Conservation (phyloP, 2,888 invertebrate genomes). For the Carabus problematicus region DNA sequence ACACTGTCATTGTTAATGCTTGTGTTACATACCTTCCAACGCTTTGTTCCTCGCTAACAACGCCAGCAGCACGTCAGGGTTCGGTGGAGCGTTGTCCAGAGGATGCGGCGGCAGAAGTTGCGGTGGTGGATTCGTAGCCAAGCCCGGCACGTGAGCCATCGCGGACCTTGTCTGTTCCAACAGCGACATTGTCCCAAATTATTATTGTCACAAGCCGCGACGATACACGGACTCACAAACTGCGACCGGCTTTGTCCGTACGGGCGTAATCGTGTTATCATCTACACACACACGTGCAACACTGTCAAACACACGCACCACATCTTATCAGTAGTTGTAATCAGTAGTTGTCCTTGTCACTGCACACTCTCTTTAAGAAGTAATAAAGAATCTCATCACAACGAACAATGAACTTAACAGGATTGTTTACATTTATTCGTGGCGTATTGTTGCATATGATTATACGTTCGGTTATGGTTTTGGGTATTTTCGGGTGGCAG, state of each 20-base stretch:
- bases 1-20: neutral
- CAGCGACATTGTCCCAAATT: constrained; percentile 54
- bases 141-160: constrained; percentile 53
- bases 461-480: neutral
- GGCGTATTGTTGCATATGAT: neutral
- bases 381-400: too few relatives aligned
- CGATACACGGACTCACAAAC: constrained; percentile 44
- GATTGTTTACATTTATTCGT: too few relatives aligned
- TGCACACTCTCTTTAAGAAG: too few relatives aligned
- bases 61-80: constrained; percentile 85
- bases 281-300: constrained; percentile 1
- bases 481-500: neutral
- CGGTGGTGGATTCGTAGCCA: constrained; percentile 53
- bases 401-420: too few relatives aligned
- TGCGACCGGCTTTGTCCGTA: neutral
- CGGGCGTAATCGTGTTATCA: constrained; percentile 1
- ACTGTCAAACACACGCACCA: too few relatives aligned
- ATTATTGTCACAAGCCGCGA: constrained; percentile 30
- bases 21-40: constrained; percentile 82
- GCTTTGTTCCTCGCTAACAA: constrained; percentile 86
- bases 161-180: constrained; percentile 57
- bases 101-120: constrained; percentile 58
- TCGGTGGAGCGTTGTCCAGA: constrained; percentile 67
- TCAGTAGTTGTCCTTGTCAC: too few relatives aligned
- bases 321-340: too few relatives aligned